A percentile compares a stretch with the other conserved stretches of the same genome.
Evolutionary conservation across 1,140 invertebrate genomes (phyloP).

Genomic region (Coelopa frigida): DNA sequence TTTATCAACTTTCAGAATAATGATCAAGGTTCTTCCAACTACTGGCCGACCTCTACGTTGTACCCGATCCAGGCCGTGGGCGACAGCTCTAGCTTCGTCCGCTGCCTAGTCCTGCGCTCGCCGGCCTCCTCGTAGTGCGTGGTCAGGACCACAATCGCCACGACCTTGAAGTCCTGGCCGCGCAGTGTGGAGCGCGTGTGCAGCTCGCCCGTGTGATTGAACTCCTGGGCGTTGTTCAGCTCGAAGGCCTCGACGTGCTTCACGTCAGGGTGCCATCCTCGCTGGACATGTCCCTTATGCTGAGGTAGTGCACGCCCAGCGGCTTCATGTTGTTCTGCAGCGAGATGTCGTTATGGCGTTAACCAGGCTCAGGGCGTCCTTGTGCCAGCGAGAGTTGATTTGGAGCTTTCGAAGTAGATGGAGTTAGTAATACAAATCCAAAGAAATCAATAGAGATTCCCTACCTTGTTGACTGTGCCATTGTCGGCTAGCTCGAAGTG

Average conservation of each 20-base stretch:
- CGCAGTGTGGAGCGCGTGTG: constrained; percentile 55
- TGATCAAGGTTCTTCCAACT: no score
- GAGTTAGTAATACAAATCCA: no score
- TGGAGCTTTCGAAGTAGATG: no score
- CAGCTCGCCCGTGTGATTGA: constrained; percentile 66
- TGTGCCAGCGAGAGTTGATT: constrained; percentile 31
- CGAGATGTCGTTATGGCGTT: constrained; percentile 54
- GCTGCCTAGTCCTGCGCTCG: constrained; percentile 60
- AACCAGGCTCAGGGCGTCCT: constrained; percentile 16
- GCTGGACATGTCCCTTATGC: constrained; percentile 20
- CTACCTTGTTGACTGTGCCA: constrained; percentile 27
- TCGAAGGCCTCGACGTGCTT: constrained; percentile 68
- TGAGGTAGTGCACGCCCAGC: constrained; percentile 62
- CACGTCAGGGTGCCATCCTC: constrained; percentile 46
- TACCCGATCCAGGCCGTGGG: constrained; percentile 66
- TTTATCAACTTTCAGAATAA: no score
- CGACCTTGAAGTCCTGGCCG: constrained; percentile 61
- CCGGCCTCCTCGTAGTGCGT: constrained; percentile 62
- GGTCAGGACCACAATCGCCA: constrained; percentile 57
- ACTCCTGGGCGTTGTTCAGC: constrained; percentile 57
- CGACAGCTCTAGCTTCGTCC: constrained; percentile 58
- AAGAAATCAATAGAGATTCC: no score
- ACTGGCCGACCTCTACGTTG: constrained; percentile 57
- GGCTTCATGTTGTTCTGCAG: constrained; percentile 66
- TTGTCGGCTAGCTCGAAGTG: constrained; percentile 48